Evolutionary conservation across 2,113 vertebrate genomes (phyloP), one percentile per base, ranked within the genome.

Genomic region (Ochotona curzoniae): DNA sequence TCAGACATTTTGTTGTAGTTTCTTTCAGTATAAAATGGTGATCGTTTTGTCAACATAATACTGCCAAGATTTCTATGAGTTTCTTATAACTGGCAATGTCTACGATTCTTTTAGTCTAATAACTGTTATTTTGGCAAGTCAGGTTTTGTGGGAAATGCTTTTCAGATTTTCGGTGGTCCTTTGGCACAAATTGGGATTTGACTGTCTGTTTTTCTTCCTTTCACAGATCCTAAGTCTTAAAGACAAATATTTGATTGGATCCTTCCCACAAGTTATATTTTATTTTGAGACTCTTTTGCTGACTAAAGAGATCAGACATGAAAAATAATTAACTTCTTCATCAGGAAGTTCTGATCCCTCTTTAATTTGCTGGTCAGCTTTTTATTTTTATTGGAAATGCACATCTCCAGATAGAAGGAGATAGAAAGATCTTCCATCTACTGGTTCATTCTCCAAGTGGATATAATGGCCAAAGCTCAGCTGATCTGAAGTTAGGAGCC

Each of bases 241-340:
- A 71, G 81, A 26, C 26, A 82, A 87, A 79, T 49, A 66, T 44
- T 66, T 88, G 5, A 87, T 92, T 83, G 35, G 21, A 75, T 90
- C 14, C 28, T 71, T 76, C 17, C 10, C 21, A 13, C 3, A 54
- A 32, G 13, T 4, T 60, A 13, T 54, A 51, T 76, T 78, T 91
- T 38, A 69, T n/a, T 94, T 89, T 57, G 51, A 93, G 23, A 73
- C 15, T 83, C 15, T 88, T 73, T 89, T 90, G 71, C 30, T 90
- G 71, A 60, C 49, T 54, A n/a, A 5, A 84, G 81, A 81, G 13
- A 71, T 8, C 61, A 60, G n/a, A 66, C 23, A 69, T 70, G 67
- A 92, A 61, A 83, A 81, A 64, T 11, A 74, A 32, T 60, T 85
- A 81, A 60, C n/a, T 90, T 92, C 89, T 81, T 57, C 81, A 13